Evolutionary conservation across 2,888 invertebrate species (phyloP).

Genomic region (Dicyrtomina minuta): DNA sequence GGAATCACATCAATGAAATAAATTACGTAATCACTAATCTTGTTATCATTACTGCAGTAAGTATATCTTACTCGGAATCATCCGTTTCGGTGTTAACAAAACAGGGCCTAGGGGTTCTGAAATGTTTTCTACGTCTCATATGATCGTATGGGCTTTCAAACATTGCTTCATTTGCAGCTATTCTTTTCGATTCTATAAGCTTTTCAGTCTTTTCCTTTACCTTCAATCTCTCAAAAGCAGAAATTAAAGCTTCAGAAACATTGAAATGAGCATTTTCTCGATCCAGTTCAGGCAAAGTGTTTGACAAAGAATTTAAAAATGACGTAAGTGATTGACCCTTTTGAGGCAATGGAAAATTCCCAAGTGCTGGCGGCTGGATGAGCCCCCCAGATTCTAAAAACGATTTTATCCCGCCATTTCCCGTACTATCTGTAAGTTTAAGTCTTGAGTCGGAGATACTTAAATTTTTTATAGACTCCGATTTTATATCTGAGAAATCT

Average conservation of each 20-base stretch:
- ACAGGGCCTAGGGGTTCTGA: conserved; percentile 15
- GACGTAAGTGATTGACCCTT: conserved; percentile 72
- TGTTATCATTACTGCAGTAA: no score
- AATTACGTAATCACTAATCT: neutral
- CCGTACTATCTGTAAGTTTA: neutral
- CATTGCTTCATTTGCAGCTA: conserved; percentile 40
- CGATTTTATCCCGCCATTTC: conserved; percentile 39
- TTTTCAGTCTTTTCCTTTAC: conserved; percentile 58
- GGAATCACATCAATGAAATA: no score
- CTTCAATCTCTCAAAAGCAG: conserved; percentile 71
- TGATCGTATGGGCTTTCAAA: conserved; percentile 42
- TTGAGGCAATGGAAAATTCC: conserved; percentile 65
- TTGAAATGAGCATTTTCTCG: conserved; percentile 84
- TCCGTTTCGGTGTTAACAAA: conserved; percentile 50
- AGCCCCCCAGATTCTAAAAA: conserved; percentile 52
- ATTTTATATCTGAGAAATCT: conserved; percentile 35
- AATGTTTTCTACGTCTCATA: conserved; percentile 22
- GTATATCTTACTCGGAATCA: conserved; percentile 52
- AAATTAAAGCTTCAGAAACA: conserved; percentile 79
- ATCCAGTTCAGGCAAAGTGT: conserved; percentile 74
- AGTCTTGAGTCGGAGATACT: neutral
- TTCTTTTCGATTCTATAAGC: conserved; percentile 45
- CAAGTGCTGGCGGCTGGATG: conserved; percentile 64
- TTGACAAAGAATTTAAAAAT: conserved; percentile 71
- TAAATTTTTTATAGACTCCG: neutral